Evolutionary conservation across 2,113 vertebrate species (phyloP).

Genomic region (Amazona guildingii): DNA sequence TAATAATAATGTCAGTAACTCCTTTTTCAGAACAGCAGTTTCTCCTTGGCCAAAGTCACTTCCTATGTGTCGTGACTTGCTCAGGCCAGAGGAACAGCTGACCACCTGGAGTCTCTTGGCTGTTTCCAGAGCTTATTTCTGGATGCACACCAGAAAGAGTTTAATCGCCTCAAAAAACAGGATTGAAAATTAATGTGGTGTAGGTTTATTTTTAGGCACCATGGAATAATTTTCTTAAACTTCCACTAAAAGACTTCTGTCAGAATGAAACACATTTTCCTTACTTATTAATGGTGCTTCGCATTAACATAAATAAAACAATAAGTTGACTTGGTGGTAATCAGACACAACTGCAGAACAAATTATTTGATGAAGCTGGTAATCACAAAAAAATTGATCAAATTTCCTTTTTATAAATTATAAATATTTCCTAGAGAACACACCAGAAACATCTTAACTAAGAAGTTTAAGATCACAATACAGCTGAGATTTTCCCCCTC

Average conservation of each 20-base stretch:
- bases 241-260: not conserved
- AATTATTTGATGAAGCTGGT: not conserved
- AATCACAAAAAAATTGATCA: not conserved
- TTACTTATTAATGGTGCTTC: not conserved
- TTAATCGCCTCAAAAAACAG: not conserved
- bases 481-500: not conserved
- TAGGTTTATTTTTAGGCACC: not conserved
- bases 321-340: not conserved
- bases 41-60: not conserved
- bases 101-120: not conserved
- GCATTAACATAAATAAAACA: constrained; percentile 42
- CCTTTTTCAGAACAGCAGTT: not conserved
- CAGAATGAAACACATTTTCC: not conserved
- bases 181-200: not conserved
- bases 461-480: not conserved
- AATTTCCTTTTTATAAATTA: not conserved
- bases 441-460: not conserved
- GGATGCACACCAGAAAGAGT: not conserved
- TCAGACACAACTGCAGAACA: constrained; percentile 6
- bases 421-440: not conserved
- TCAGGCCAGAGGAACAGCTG: not conserved
- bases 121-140: not conserved
- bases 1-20: not conserved
- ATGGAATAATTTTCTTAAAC: constrained; percentile 17
- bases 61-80: not conserved